Evolutionary conservation across 2,113 vertebrate species (phyloP).

Genomic region (Oceanites oceanicus): DNA sequence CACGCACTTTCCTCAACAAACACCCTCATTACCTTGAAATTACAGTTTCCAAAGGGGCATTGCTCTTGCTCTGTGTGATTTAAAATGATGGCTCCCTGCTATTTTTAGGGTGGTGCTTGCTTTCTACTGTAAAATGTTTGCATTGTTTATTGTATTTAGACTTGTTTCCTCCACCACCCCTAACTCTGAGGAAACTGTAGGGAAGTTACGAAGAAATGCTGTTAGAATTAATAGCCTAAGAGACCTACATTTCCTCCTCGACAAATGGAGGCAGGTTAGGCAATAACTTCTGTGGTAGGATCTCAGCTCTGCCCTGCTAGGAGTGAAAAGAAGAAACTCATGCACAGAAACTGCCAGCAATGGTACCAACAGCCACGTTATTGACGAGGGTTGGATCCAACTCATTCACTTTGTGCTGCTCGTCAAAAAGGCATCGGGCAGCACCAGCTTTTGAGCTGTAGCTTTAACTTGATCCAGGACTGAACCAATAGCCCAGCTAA

Average conservation of each 20-base stretch:
- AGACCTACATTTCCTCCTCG: neutral
- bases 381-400: neutral
- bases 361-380: neutral
- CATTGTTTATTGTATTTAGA: neutral
- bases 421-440: neutral
- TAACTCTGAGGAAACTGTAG: neutral
- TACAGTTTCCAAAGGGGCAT: neutral
- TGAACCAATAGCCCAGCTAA: neutral
- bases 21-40: constrained; percentile 10
- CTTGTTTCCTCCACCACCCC: neutral
- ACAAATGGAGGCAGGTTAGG: neutral
- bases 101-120: neutral
- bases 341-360: neutral
- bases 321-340: neutral
- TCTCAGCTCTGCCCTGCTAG: neutral
- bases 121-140: neutral
- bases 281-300: neutral
- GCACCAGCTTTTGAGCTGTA: neutral
- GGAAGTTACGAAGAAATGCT: neutral
- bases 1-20: neutral
- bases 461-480: neutral
- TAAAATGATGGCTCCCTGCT: neutral
- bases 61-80: neutral
- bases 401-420: neutral
- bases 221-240: neutral